Conservation (phyloP, 2,797 vertebrate species). For the Enteromius paludinosus region DNA sequence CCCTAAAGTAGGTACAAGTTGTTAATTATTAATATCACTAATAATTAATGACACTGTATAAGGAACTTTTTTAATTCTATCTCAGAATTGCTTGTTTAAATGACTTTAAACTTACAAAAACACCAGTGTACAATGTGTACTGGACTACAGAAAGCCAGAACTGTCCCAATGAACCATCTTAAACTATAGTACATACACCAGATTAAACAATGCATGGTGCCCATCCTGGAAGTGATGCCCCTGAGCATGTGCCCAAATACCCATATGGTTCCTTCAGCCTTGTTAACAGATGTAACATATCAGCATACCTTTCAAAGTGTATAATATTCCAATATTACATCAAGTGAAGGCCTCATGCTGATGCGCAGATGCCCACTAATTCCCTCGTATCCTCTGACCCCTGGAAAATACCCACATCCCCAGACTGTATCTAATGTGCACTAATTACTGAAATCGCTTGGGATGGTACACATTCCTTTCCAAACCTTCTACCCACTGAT, state of each 20-base stretch:
- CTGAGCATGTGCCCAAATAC: slow-evolving; percentile 5
- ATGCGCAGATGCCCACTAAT: slow-evolving; percentile 4
- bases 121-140: neutral
- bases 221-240: neutral
- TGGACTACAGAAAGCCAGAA: neutral
- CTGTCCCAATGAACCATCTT: neutral
- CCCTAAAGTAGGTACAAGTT: neutral
- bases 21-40: neutral
- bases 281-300: neutral
- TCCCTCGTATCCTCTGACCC: neutral
- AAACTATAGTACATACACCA: neutral
- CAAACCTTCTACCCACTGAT: neutral
- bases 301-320: neutral
- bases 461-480: slow-evolving; percentile 10
- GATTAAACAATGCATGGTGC: neutral
- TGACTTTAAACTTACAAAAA: neutral
- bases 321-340: slow-evolving; percentile 7
- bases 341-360: slow-evolving; percentile 8
- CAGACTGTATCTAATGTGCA: neutral
- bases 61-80: neutral
- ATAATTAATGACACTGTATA: neutral
- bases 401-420: neutral
- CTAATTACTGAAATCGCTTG: neutral
- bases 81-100: neutral
- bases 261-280: neutral